Evolutionary conservation across 2,888 invertebrate species (phyloP).

Genomic region (Zele albiditarsus): DNA sequence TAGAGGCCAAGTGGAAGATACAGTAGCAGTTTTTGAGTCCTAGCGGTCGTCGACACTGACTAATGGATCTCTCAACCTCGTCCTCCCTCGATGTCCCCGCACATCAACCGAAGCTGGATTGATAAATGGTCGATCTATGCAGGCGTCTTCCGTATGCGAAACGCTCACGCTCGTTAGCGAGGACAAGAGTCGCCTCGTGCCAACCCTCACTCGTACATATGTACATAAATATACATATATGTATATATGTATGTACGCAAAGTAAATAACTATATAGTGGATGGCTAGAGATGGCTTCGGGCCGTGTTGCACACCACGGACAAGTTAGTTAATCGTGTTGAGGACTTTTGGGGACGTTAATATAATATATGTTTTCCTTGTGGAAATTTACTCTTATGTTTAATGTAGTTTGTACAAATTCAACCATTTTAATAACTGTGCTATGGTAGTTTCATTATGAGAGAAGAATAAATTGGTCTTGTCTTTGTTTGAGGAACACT

Average conservation of each 20-base stretch:
- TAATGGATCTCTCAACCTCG: slow-evolving; percentile 56
- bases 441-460: no score
- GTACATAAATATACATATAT: slow-evolving; percentile 30
- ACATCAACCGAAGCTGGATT: slow-evolving; percentile 52
- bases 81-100: neutral
- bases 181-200: slow-evolving; percentile 38
- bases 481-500: no score
- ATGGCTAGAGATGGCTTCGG: slow-evolving; percentile 23
- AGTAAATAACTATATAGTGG: neutral
- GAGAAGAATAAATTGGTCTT: neutral
- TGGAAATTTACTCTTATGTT: slow-evolving; percentile 9
- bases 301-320: neutral
- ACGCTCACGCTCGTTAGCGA: slow-evolving; percentile 38
- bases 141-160: slow-evolving; percentile 41
- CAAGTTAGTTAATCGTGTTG: slow-evolving; percentile 30
- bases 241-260: neutral
- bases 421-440: neutral
- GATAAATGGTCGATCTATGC: slow-evolving; percentile 60
- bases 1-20: slow-evolving; percentile 42
- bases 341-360: slow-evolving; percentile 32
- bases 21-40: slow-evolving; percentile 57
- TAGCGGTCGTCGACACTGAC: slow-evolving; percentile 60
- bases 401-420: neutral
- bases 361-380: slow-evolving; percentile 21
- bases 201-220: slow-evolving; percentile 14